Percentiles rank a stretch among this genome's conserved stretches.
These are phyloP conservation scores for Drosophila paramelanica DNA, from an alignment of 2,888 invertebrate species.

Conservation along the genomic window DNA sequence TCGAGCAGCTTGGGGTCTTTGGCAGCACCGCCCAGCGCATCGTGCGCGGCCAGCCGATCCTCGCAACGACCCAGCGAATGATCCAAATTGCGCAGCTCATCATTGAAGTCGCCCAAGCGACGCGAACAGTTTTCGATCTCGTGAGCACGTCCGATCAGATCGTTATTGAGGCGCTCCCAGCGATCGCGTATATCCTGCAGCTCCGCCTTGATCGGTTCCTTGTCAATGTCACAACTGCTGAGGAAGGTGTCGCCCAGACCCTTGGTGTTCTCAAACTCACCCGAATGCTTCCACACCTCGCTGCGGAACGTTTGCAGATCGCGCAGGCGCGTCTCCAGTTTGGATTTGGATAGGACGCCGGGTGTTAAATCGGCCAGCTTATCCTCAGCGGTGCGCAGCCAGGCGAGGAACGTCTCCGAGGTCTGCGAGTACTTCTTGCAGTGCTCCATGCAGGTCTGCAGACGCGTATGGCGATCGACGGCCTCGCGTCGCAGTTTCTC, in stretches of 20 bases:
- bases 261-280: slow-evolving; percentile 95
- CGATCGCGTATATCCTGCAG: slow-evolving; percentile 92
- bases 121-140: slow-evolving; percentile 91
- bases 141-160: slow-evolving; percentile 85
- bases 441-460: slow-evolving; percentile 96
- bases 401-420: slow-evolving; percentile 93
- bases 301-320: slow-evolving; percentile 95
- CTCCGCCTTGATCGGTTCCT: slow-evolving; percentile 94
- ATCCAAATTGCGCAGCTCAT: slow-evolving; percentile 93
- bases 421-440: slow-evolving; percentile 95
- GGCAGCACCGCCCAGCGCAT: slow-evolving; percentile 90
- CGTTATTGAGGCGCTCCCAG: slow-evolving; percentile 96
- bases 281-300: slow-evolving; percentile 96
- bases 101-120: slow-evolving; percentile 93
- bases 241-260: slow-evolving; percentile 95
- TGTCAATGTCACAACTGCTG: slow-evolving; percentile 94
- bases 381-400: slow-evolving; percentile 95
- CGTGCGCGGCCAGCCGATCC: slow-evolving; percentile 90
- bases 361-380: slow-evolving; percentile 92
- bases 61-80: slow-evolving; percentile 94
- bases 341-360: slow-evolving; percentile 92
- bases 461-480: slow-evolving; percentile 92
- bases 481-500: slow-evolving; percentile 95
- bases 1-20: slow-evolving; percentile 94
- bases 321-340: slow-evolving; percentile 94